phyloP scores from a whole-genome alignment of 2,888 invertebrate genomes.

The Tenthredo livida region DNA sequence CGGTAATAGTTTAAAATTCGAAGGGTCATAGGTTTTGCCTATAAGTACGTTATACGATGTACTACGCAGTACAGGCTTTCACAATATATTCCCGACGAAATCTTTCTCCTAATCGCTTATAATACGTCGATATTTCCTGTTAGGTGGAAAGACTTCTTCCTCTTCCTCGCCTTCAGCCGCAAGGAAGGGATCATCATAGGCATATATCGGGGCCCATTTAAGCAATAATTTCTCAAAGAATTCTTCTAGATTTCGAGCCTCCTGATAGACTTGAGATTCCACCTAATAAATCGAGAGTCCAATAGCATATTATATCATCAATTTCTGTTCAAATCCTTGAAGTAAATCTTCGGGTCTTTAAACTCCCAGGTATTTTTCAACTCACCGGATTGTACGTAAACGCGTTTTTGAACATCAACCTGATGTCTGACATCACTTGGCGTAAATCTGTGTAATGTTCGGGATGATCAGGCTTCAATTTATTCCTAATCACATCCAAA shows the following conservation, averaged over 20 bases:
- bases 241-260: slow-evolving; percentile 90
- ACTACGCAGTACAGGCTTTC: not conserved
- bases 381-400: slow-evolving; percentile 91
- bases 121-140: slow-evolving; percentile 79
- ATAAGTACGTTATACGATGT: not conserved
- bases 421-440: slow-evolving; percentile 89
- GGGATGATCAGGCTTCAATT: slow-evolving; percentile 86
- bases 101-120: slow-evolving; percentile 75
- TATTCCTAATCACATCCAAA: slow-evolving; percentile 89
- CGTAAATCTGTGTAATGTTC: slow-evolving; percentile 88
- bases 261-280: slow-evolving; percentile 87
- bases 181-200: slow-evolving; percentile 80
- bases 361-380: slow-evolving; percentile 58
- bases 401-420: slow-evolving; percentile 93
- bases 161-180: slow-evolving; percentile 77
- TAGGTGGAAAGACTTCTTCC: slow-evolving; percentile 79
- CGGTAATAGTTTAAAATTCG: not conserved
- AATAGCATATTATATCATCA: not conserved
- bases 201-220: slow-evolving; percentile 90
- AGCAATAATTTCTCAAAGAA: slow-evolving; percentile 91
- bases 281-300: slow-evolving; percentile 79
- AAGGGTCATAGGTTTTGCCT: not conserved
- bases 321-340: not conserved
- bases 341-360: not conserved
- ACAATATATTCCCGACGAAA: not conserved